Base-by-base conservation (phyloP, 2,113 vertebrate genomes). In the Psittacula cyanocephala region DNA sequence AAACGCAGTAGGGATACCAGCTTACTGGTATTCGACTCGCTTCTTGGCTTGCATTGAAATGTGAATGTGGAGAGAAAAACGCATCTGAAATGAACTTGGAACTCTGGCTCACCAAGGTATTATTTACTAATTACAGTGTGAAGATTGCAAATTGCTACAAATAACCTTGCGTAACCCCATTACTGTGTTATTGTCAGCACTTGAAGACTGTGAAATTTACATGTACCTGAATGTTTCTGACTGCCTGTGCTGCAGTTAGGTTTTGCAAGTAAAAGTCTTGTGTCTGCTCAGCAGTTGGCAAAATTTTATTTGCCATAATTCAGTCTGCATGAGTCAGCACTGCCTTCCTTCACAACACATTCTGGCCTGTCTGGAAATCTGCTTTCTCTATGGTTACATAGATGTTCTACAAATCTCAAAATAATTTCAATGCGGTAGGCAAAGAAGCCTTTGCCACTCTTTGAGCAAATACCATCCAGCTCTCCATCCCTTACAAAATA, bases 221-320 rank as follows among this genome's bases (percentile, higher is more conserved):
- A 10, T 69, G 63, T 67, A 43, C 63, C 68, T 72, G 44, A 49
- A 70, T 3, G 3, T 74, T 93, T 83, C 63, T 86, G 81, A 6
- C 17, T 53, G 70, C 46, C 75, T 91, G 93, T 2, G 6, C 63
- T 89, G 79, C 88, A 93, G 91, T 31, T 31, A 37, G 35, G 27
- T 63, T 91, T 47, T 87, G 83, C 81, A 92, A 85, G 22, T 84
- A 44, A 71, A 95, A 94, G 24, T 62, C 67, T 25, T 19, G 10
- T 85, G 77, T 69, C 69, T 89, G 86, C 89, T 91, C 94, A 91
- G 95, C 89, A 95, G 76, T 31, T 95, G 91, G 89, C 85, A 93
- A 93, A 88, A 68, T 44, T 85, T 94, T 80, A 64, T 89, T 91
- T 95, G 53, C 81, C 35, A 60, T 93, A 88, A 88, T 67, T 94